Evolutionary conservation across 2,113 vertebrate species (phyloP), one percentile per base, ranked within the genome.

Genomic region (Bos javanicus): DNA sequence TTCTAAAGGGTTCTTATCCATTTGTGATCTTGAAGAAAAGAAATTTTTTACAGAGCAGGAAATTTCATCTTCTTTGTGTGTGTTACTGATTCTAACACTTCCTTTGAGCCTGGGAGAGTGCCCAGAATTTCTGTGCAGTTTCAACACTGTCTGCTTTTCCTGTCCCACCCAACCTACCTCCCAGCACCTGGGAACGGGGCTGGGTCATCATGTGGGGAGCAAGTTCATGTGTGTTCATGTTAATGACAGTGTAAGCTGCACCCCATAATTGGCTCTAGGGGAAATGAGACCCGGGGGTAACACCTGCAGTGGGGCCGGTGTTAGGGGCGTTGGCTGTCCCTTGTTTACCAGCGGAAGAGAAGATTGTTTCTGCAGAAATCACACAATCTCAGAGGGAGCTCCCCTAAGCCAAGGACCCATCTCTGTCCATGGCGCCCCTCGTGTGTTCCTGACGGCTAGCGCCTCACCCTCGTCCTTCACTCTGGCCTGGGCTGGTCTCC

Each of bases 291-390:
- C 36, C 3, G 4, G 46, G 74, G 15, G n/a, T 57, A 33, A 78
- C 13, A 6, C 17, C 6, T 13, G 19, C 3, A 2, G 7, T 11
- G 13, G 1, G 1, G 9, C 10, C 0, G 15, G 56, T 33, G 7
- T 48, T 60, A 14, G 36, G 33, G 52, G 36, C 33, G 2, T 21
- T 78, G 60, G 7, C 15, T 59, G 25, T 87, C 81, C 90, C 43
- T 56, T 62, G 10, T 62, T n/a, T n/a, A 48, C 5, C 17, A 0
- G 52, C 3, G 3, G 48, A 46, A 78, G 21, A 19, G 12, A 21
- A 8, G 3, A 2, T 26, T 74, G 52, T 52, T 85, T 50, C 50
- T 25, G n/a, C 33, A 96, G 28, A 94, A 60, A 57, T 50, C 25
- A 19, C 33, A n/a, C 81, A 36, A 3, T 36, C 52, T 56, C 52